Base-by-base conservation (phyloP, 2,113 vertebrate species). In the Phylloscopus whistleri region DNA sequence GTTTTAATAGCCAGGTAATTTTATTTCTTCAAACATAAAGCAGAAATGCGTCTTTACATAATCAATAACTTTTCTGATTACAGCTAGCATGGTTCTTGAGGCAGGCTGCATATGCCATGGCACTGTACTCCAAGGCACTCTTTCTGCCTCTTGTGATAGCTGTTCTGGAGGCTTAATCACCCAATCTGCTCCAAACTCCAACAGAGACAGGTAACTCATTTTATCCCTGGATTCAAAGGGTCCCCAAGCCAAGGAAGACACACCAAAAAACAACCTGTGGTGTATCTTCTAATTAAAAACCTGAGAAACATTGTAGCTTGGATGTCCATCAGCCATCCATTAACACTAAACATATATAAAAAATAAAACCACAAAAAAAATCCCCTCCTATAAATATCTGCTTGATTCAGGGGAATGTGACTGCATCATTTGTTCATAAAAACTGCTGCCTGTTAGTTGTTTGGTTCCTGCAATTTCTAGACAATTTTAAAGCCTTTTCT, bases 11-110 rank as follows among this genome's bases (percentile, higher is more conserved):
- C 16, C n/a, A 74, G 44, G 69, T 77, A 2, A 52, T 87, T 82
- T 72, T 85, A 89, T 55, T 67, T 93, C 37, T 94, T 89, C 35
- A 91, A 76, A 72, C 41, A 41, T 52, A 86, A 89, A 2, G 10
- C 16, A 89, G 31, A 14, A 53, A 66, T 73, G 17, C 15, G 20
- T 93, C 70, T 86, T 93, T 95, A 48, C 15, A 92, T 76, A 95
- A 96, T 94, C 94, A 87, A 44, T 82, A 87, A 6, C 39, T 66
- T 82, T 53, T 79, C 68, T 43, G 78, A 24, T 80, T 69, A 84
- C 68, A 31, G 26, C 39, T 94, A 64, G 69, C 59, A 41, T 55
- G 37, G 30, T 62, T 94, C 53, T 79, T 13, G 56, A 86, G 41
- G 33, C 53, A 89, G n/a, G 53, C 41, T 89, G 84, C 21, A 94